Evolutionary conservation across 2,113 vertebrate species (phyloP).

Genomic region (Empidonax alnorum): DNA sequence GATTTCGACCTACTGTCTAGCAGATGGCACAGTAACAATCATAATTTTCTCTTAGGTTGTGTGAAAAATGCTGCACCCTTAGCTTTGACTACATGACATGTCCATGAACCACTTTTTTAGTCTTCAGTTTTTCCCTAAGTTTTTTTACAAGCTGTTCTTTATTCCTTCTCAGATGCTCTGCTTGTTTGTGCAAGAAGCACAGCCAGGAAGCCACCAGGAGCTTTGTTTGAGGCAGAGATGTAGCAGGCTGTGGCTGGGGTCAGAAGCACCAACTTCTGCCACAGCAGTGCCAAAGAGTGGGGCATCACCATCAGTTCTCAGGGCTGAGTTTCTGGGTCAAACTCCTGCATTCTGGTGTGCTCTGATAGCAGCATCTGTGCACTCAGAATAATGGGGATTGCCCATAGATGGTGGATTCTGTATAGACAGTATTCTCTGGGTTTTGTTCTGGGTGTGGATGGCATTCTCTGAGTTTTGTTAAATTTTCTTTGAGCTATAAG

Average conservation of each 20-base stretch:
- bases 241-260: not conserved
- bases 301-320: not conserved
- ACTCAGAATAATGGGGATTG: not conserved
- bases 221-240: not conserved
- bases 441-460: not conserved
- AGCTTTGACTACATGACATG: not conserved
- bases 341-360: not conserved
- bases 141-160: not conserved
- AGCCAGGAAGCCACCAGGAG: not conserved
- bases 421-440: not conserved
- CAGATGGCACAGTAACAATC: not conserved
- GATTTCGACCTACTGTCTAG: not conserved
- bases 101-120: not conserved
- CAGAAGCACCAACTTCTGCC: not conserved
- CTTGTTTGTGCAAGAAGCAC: not conserved
- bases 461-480: not conserved
- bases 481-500: not conserved
- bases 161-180: not conserved
- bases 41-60: not conserved
- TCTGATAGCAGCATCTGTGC: not conserved
- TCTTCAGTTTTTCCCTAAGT: not conserved
- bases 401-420: not conserved
- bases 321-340: not conserved
- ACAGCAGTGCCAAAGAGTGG: fast-evolving
- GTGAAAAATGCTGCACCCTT: not conserved